Base-by-base conservation (phyloP, 2,888 invertebrate species). In the Timema cristinae region DNA sequence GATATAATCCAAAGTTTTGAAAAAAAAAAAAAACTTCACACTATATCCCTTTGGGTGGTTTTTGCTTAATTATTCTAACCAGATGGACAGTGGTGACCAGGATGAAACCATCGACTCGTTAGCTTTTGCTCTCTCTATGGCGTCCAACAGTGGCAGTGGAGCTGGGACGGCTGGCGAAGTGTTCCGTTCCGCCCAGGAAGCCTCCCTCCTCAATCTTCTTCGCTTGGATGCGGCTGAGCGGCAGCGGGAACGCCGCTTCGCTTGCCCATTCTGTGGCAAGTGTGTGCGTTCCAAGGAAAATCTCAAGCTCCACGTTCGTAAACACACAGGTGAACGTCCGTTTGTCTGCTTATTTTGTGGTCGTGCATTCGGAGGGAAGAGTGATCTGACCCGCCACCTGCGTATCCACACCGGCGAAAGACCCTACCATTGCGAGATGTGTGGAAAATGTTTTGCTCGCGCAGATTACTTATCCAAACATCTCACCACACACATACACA, bases 381-480 rank as follows among this genome's bases (percentile, higher is more conserved):
- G 93, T 80, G 94, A 94, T 80, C 84, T 94, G 77, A 94, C 94
- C 16, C 89, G 94, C 50, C 94, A 94, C 81, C 85, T 94, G 75
- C 88, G 94, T 76, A 94, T 94, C 76, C 94, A 94, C 81, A 94
- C 94, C 11, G 94, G 94, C 56, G 94, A 94, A 83, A 85, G 94
- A 74, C 94, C 94, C 51, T 95, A 94, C 83, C 94, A 94, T 81
- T 95, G 94, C 84, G 94, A 94, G 82, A 93, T 94, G 82, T 95
- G 94, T 83, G 94, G 94, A 76, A 94, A 94, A 83, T 94, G 94
- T 82, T 95, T 95, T 83, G 94, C 94, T 49, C 87, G 94, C 69
- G 94, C 94, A 71, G 94, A 95, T 82, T 95, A 95, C 80, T 88
- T 95, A 72, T 94, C 94, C 79, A 95, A 95, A 83, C 94, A 95